Evolutionary conservation across 2,888 invertebrate species (phyloP), one percentile per base, ranked within the genome.

Genomic region (Habrosyne pyritoides): DNA sequence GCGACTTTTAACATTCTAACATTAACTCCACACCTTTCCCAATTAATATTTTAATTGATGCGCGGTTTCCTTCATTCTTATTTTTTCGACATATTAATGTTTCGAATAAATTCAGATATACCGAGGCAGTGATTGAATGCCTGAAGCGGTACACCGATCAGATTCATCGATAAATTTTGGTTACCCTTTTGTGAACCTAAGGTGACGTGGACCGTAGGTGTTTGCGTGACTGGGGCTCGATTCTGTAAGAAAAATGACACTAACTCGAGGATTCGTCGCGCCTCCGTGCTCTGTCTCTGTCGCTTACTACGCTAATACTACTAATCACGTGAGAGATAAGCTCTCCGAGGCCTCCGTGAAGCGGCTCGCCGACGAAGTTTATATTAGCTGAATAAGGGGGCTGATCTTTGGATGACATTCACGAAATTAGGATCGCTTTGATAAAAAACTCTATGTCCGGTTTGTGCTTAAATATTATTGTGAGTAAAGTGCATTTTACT

Each of bases 11-110:
- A 48, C 12, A 48, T 22, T 47, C 36, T 18, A 28, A 52, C 2
- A 10, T 10, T 67, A 2, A 52, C 80, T 81, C 79, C 48, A 73
- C 47, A 63, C 73, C 47, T 77, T 81, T 65, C 76, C 33, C 60
- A 69, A 74, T 72, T 64, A 79, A 73, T 68, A 82, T 90, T 89
- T 90, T 90, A 90, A 90, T 90, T 89, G 86, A 84, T 87, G 81
- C 79, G 69, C 64, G 75, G 85, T 84, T 84, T 85, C 83, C 83
- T 80, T 71, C 77, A 81, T 77, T 86, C 83, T 85, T 84, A 80
- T 87, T 89, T 88, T 88, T 81, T 73, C 77, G 49, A 81, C 76
- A 79, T 84, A 84, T 87, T 86, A 88, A 89, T 85, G 84, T 74
- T 71, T 73, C 22, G 72, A 76, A 77, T 86, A 79, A 80, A 83